Conservation (phyloP, 2,797 vertebrate genomes). For the Heliangelus exortis region DNA sequence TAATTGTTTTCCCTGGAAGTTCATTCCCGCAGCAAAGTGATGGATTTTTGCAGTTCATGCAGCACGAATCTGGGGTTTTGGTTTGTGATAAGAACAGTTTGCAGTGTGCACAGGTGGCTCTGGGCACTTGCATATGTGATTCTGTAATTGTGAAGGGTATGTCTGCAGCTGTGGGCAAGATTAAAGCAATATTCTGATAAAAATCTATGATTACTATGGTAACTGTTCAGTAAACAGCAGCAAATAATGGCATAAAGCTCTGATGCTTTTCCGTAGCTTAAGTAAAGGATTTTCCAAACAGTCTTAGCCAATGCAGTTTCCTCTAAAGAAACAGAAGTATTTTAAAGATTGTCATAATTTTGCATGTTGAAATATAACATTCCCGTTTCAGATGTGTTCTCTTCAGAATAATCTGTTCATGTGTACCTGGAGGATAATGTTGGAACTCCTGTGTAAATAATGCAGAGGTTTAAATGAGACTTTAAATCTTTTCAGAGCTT, state of each 20-base stretch:
- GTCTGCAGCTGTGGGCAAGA: slow-evolving; percentile 20
- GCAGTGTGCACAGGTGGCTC: background rate
- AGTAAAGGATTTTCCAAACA: background rate
- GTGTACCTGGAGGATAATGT: background rate
- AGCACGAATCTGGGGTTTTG: background rate
- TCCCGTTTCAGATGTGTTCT: background rate
- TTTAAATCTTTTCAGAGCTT: background rate
- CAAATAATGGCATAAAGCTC: background rate
- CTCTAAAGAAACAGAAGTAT: background rate
- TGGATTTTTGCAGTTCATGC: background rate
- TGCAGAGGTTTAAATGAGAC: background rate
- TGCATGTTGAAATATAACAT: background rate
- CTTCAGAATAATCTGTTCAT: background rate
- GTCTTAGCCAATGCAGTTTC: background rate
- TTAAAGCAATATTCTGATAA: slow-evolving; percentile 31
- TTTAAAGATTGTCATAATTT: slow-evolving; percentile 1
- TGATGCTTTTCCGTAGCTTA: background rate
- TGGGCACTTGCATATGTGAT: background rate
- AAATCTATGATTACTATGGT: slow-evolving; percentile 15
- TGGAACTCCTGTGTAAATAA: slow-evolving; percentile 11
- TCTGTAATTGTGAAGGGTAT: slow-evolving; percentile 29
- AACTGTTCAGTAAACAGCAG: slow-evolving; percentile 36
- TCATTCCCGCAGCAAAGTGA: background rate
- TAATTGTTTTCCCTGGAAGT: background rate
- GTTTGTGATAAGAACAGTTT: background rate